These are phyloP conservation scores for Mesocentrotus franciscanus DNA, from an alignment of 53 echinoderm and acorn worm species.

Conservation along the genomic window DNA sequence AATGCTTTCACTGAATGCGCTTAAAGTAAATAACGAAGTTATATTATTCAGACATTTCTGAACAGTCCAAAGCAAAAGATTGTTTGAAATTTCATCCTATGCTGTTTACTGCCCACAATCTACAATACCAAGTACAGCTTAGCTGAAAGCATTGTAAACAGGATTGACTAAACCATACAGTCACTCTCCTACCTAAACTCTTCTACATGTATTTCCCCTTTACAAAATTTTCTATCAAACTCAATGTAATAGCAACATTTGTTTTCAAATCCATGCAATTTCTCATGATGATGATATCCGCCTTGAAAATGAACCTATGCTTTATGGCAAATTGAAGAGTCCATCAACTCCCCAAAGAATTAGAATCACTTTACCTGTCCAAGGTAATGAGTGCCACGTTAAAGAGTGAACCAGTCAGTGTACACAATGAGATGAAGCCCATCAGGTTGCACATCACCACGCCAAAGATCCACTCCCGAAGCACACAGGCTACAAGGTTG, in stretches of 20 bases:
- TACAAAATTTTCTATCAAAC: neutral
- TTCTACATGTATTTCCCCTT: neutral
- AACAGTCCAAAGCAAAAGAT: neutral
- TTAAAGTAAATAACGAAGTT: neutral
- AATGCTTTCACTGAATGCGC: neutral
- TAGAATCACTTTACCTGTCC: slow-evolving; percentile 32
- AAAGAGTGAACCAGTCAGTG: slow-evolving; percentile 44
- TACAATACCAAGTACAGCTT: neutral
- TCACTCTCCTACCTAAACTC: neutral
- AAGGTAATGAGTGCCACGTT: slow-evolving; percentile 55
- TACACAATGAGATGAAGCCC: slow-evolving; percentile 50
- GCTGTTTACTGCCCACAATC: neutral
- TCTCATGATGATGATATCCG: neutral
- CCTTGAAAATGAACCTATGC: neutral
- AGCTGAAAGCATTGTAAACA: neutral
- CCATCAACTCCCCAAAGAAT: neutral
- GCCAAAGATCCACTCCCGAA: slow-evolving; percentile 83
- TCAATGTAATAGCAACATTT: no score
- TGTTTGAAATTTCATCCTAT: neutral
- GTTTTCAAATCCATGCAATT: neutral
- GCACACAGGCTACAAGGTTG: slow-evolving; percentile 76
- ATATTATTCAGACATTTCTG: neutral
- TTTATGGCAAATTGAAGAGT: neutral
- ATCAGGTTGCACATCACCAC: slow-evolving; percentile 62
- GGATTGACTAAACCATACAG: no score